A percentile compares a stretch with the other conserved stretches of the same genome.
Evolutionary conservation across 1,140 invertebrate species (phyloP).

Genomic region (Euura lappo): DNA sequence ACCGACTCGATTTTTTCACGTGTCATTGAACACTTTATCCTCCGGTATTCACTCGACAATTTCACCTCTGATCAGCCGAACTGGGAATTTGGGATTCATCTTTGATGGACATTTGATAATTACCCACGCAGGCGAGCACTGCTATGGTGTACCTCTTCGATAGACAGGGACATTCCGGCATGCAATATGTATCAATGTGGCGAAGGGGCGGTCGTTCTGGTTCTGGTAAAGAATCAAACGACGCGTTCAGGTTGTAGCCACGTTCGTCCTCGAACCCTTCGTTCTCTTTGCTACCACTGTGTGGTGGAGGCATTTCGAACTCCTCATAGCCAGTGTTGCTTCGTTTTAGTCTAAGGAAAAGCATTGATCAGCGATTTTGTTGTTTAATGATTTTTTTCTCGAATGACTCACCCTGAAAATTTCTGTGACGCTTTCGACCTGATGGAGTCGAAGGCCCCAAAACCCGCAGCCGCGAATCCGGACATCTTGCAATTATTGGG

Average conservation of each 20-base stretch:
- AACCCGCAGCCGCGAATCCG: slow-evolving; percentile 57
- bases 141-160: slow-evolving; percentile 89
- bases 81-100: too few species aligned
- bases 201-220: slow-evolving; percentile 80
- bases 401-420: slow-evolving; percentile 46
- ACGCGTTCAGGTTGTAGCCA: slow-evolving; percentile 64
- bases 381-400: too few species aligned
- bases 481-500: slow-evolving; percentile 63
- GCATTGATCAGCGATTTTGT: too few species aligned
- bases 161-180: slow-evolving; percentile 87
- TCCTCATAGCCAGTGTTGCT: slow-evolving; percentile 64
- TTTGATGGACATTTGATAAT: slow-evolving; percentile 25
- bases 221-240: slow-evolving; percentile 72
- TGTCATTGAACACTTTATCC: too few species aligned
- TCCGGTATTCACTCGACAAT: too few species aligned
- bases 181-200: slow-evolving; percentile 87
- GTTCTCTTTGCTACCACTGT: slow-evolving; percentile 61
- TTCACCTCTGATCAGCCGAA: too few species aligned
- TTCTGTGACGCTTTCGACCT: slow-evolving; percentile 51
- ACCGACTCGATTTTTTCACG: too few species aligned
- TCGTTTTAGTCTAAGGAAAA: slow-evolving; percentile 25
- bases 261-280: slow-evolving; percentile 60
- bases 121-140: slow-evolving; percentile 80
- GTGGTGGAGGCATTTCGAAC: slow-evolving; percentile 63
- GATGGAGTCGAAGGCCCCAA: slow-evolving; percentile 51